Conservation (phyloP, 2,113 vertebrate species). For the Carlito syrichta region DNA sequence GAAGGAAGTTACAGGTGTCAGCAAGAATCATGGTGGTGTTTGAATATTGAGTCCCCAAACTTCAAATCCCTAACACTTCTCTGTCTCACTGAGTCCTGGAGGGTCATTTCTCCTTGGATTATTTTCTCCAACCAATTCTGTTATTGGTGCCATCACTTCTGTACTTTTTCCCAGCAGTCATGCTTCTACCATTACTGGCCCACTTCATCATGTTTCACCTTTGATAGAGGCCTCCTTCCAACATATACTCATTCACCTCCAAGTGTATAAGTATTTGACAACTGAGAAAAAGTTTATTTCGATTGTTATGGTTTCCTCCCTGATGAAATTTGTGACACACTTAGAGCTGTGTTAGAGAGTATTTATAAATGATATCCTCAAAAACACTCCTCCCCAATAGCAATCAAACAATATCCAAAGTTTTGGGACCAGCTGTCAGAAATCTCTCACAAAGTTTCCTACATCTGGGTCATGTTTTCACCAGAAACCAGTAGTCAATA, state of each 20-base stretch:
- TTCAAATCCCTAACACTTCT: background rate
- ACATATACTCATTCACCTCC: background rate
- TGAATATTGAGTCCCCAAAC: background rate
- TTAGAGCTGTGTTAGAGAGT: background rate
- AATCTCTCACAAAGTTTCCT: background rate
- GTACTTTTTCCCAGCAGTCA: background rate
- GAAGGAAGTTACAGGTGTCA: background rate
- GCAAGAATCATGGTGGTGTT: background rate
- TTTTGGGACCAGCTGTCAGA: background rate
- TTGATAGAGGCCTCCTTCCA: background rate
- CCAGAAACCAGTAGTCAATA: background rate
- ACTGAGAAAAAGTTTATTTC: background rate
- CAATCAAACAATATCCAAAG: background rate
- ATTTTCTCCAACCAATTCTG: background rate
- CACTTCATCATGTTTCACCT: background rate
- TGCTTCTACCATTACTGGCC: background rate
- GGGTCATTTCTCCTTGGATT: background rate
- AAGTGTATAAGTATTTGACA: background rate
- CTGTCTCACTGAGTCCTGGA: background rate
- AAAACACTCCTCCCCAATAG: background rate
- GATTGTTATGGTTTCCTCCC: background rate
- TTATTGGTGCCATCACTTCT: background rate
- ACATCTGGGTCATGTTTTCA: background rate
- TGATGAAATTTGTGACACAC: background rate
- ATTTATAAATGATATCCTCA: background rate